Percentiles rank a stretch among this genome's conserved stretches.
Evolutionary conservation across 2,888 invertebrate species (phyloP).

Genomic region (Glaucopsyche alexis): DNA sequence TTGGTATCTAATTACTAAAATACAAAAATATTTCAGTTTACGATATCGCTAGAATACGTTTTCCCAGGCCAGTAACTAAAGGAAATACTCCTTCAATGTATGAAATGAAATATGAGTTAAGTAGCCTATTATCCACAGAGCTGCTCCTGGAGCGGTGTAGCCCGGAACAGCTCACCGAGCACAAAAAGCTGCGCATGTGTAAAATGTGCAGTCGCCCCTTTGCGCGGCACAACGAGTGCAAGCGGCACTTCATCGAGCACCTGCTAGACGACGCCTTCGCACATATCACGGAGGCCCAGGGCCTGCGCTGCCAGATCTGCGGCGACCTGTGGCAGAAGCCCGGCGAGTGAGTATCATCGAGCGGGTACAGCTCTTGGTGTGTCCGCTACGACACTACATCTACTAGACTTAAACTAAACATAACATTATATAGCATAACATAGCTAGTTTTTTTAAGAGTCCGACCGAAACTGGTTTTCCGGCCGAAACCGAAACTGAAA

Average conservation of each 20-base stretch:
- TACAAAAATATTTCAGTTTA: too few relatives aligned
- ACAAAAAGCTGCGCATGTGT: conserved; percentile 42
- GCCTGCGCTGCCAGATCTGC: conserved; percentile 50
- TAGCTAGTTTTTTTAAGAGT: too few relatives aligned
- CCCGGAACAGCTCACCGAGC: neutral
- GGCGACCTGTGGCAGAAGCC: neutral
- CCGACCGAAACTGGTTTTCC: too few relatives aligned
- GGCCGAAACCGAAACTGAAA: too few relatives aligned
- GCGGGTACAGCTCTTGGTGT: too few relatives aligned
- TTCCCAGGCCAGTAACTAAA: too few relatives aligned
- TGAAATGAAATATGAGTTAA: too few relatives aligned
- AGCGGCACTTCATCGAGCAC: conserved; percentile 61
- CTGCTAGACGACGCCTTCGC: conserved; percentile 51
- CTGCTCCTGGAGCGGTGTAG: conserved; percentile 25
- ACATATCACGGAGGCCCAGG: conserved; percentile 8
- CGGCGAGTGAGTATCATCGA: conserved; percentile 36
- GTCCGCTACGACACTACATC: too few relatives aligned
- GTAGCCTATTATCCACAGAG: conserved; percentile 23
- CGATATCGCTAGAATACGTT: too few relatives aligned
- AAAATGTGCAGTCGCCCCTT: conserved; percentile 47
- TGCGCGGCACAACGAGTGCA: conserved; percentile 48
- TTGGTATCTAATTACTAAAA: too few relatives aligned
- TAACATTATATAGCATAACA: too few relatives aligned
- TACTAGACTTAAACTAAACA: neutral
- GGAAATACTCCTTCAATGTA: too few relatives aligned